These are phyloP conservation scores for Dermatemys mawii DNA, from an alignment of 2,113 vertebrate genomes.

Conservation along the genomic window DNA sequence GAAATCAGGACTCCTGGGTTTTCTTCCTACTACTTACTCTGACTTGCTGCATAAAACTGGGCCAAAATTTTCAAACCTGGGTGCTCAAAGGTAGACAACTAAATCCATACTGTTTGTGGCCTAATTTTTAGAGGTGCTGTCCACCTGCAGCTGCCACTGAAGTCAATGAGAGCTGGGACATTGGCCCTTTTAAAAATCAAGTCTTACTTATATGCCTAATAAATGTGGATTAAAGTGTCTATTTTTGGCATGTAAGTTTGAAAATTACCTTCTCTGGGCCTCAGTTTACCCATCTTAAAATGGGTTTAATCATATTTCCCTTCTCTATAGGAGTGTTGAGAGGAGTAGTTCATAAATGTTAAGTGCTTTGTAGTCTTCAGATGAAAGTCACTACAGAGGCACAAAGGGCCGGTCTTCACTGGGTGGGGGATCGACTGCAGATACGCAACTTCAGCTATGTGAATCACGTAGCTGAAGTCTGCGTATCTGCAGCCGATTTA, in stretches of 20 bases:
- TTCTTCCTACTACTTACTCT: not conserved
- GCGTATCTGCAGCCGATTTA: too few relatives aligned
- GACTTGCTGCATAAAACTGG: not conserved
- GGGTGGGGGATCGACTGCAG: too few relatives aligned
- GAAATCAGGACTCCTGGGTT: not conserved
- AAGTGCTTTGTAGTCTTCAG: slow-evolving; percentile 56
- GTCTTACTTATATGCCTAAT: not conserved
- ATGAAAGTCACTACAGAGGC: slow-evolving; percentile 66
- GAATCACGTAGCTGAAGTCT: too few relatives aligned
- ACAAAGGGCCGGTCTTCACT: too few relatives aligned
- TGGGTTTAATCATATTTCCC: not conserved
- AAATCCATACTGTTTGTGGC: not conserved
- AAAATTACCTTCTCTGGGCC: slow-evolving; percentile 7
- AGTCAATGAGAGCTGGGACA: not conserved
- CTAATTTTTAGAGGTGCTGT: not conserved
- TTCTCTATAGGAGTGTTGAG: not conserved
- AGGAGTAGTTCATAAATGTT: slow-evolving; percentile 31
- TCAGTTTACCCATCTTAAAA: not conserved
- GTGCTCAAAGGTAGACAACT: not conserved
- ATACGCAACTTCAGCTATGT: too few relatives aligned
- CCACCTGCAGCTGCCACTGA: not conserved
- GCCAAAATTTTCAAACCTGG: not conserved
- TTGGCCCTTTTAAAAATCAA: slow-evolving; percentile 17
- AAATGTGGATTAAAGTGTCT: not conserved
- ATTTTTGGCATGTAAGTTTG: not conserved